Evolutionary conservation across 2,113 vertebrate genomes (phyloP).

Genomic region (Petroica traversi): DNA sequence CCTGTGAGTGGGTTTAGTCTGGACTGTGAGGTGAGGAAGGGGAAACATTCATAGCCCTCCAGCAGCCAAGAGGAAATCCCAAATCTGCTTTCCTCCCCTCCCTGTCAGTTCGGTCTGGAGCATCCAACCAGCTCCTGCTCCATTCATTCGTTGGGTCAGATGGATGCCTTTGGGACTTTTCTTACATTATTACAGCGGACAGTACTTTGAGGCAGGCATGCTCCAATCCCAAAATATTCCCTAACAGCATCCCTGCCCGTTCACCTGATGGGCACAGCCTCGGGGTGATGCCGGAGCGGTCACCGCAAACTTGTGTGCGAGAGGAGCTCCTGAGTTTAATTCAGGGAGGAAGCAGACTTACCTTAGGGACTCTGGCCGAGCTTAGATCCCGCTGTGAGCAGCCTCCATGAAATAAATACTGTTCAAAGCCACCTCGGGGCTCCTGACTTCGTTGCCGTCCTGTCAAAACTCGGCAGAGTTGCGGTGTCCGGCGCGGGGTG

Average conservation of each 20-base stretch:
- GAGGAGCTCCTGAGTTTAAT: not conserved
- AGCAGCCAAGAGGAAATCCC: not conserved
- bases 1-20: not conserved
- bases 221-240: not conserved
- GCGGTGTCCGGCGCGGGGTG: not conserved
- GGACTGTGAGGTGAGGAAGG: not conserved
- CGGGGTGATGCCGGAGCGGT: not conserved
- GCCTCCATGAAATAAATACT: not conserved
- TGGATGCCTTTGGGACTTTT: not conserved
- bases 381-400: slow-evolving; percentile 4
- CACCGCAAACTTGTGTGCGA: not conserved
- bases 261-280: rapidly evolving
- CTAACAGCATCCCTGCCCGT: rapidly evolving
- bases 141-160: not conserved
- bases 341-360: slow-evolving; percentile 29
- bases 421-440: not conserved
- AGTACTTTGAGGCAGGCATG: not conserved
- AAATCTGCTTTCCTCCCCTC: not conserved
- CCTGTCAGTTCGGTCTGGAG: not conserved
- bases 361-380: slow-evolving; percentile 23
- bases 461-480: slow-evolving; percentile 23
- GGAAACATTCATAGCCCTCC: not conserved
- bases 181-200: rapidly evolving
- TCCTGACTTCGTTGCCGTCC: slow-evolving; percentile 5
- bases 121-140: no score